A percentile compares a stretch with the other conserved stretches of the same genome.
Evolutionary conservation across 2,888 invertebrate species (phyloP).

Genomic region (Norana najaformis): DNA sequence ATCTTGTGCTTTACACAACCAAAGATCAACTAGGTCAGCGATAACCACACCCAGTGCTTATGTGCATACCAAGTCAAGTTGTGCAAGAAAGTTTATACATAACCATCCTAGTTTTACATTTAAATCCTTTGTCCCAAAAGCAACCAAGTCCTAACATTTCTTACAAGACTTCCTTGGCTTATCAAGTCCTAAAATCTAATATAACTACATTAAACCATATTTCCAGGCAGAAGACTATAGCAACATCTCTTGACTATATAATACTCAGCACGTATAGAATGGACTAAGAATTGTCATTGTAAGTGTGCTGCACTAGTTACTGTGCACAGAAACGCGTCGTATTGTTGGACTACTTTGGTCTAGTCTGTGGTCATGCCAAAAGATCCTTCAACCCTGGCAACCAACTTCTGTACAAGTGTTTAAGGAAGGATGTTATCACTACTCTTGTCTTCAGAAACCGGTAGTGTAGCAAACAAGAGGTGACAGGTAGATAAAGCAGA

Average conservation of each 20-base stretch:
- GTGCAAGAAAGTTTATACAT: neutral
- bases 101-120: too few species aligned
- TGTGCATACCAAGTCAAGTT: neutral
- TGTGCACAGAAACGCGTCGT: neutral
- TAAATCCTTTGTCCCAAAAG: neutral
- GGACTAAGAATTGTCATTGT: neutral
- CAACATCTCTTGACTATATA: neutral
- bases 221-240: neutral
- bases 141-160: neutral
- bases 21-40: neutral
- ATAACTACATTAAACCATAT: neutral
- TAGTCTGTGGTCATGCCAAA: too few species aligned
- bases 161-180: neutral
- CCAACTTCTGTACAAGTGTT: too few species aligned
- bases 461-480: too few species aligned
- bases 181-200: neutral
- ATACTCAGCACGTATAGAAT: neutral
- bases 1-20: too few species aligned
- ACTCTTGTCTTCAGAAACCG: too few species aligned
- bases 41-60: neutral
- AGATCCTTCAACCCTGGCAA: too few species aligned
- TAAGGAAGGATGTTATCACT: too few species aligned
- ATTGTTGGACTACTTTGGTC: neutral
- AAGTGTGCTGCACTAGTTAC: neutral
- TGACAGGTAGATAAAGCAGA: too few species aligned